Evolutionary conservation across 2,888 invertebrate species (phyloP).

Genomic region (Myopa testacea): DNA sequence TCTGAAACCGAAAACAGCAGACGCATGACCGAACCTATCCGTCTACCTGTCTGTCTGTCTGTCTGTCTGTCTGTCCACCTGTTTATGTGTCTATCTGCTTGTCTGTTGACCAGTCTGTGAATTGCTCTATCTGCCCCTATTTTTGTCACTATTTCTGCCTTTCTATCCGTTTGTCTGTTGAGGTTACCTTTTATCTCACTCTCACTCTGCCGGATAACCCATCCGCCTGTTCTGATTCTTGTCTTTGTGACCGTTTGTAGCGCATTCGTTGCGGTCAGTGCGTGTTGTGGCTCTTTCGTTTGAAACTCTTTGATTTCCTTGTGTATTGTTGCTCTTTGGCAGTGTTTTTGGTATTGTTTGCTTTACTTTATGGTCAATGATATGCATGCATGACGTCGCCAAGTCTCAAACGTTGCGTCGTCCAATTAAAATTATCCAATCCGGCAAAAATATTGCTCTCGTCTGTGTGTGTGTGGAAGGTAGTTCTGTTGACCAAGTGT

Average conservation of each 20-base stretch:
- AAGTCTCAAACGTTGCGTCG: constrained; percentile 9
- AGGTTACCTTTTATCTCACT: not conserved
- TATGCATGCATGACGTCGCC: constrained; percentile 10
- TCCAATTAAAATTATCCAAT: constrained; percentile 23
- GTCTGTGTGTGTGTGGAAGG: not conserved
- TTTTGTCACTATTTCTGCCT: not conserved
- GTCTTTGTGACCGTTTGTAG: not conserved
- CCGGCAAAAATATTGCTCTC: constrained; percentile 3
- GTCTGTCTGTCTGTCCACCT: too few species aligned
- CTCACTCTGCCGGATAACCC: not conserved
- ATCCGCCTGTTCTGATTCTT: not conserved
- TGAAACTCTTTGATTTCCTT: constrained; percentile 27
- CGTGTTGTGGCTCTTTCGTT: constrained; percentile 24
- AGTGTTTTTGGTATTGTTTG: not conserved
- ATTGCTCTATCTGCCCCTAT: not conserved
- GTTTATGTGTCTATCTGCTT: not conserved
- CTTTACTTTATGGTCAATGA: constrained; percentile 8
- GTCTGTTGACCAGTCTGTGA: not conserved
- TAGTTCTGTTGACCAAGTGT: too few species aligned
- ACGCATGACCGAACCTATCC: not conserved
- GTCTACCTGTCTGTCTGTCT: not conserved
- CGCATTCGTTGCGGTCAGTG: constrained; percentile 29
- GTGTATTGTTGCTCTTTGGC: not conserved
- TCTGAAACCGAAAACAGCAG: too few species aligned
- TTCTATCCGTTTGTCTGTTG: not conserved